phyloP scores from a whole-genome alignment of 1,140 invertebrate species.

The Drosophila sp. region DNA sequence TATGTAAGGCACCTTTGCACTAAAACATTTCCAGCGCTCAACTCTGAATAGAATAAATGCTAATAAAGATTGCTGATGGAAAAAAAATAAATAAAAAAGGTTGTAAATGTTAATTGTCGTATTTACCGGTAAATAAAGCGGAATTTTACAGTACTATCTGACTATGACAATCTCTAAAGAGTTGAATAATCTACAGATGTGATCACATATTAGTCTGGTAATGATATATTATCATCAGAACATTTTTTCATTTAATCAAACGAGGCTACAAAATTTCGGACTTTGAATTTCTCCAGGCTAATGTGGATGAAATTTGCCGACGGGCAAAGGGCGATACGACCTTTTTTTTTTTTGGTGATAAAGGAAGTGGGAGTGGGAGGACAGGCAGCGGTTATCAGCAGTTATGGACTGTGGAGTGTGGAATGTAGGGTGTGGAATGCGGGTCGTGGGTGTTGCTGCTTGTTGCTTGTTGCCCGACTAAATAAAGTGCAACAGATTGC shows the following conservation, averaged over 20 bases:
- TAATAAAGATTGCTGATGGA: background rate
- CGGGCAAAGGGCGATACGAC: slow-evolving; percentile 20
- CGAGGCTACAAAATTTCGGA: background rate
- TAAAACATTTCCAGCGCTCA: background rate
- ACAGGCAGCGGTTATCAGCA: background rate
- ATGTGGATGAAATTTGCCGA: background rate
- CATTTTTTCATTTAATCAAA: background rate
- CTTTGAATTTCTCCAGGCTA: background rate
- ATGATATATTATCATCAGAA: background rate
- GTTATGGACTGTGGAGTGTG: background rate
- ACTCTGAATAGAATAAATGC: background rate
- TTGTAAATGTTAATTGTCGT: slow-evolving; percentile 11
- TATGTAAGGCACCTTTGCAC: slow-evolving; percentile 1
- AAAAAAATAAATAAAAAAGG: background rate
- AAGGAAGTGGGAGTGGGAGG: too few relatives aligned
- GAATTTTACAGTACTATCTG: slow-evolving; percentile 6
- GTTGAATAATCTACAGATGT: slow-evolving; percentile 2
- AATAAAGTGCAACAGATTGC: slow-evolving; percentile 67
- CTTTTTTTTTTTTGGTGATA: background rate
- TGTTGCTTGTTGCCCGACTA: slow-evolving; percentile 9
- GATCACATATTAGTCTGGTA: background rate
- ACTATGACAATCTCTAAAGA: background rate
- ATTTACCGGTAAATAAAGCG: slow-evolving; percentile 8
- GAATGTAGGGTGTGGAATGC: background rate
- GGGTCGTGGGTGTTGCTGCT: slow-evolving; percentile 10